Conservation (phyloP, 2,888 invertebrate species). For the Drosophila antonietae region DNA sequence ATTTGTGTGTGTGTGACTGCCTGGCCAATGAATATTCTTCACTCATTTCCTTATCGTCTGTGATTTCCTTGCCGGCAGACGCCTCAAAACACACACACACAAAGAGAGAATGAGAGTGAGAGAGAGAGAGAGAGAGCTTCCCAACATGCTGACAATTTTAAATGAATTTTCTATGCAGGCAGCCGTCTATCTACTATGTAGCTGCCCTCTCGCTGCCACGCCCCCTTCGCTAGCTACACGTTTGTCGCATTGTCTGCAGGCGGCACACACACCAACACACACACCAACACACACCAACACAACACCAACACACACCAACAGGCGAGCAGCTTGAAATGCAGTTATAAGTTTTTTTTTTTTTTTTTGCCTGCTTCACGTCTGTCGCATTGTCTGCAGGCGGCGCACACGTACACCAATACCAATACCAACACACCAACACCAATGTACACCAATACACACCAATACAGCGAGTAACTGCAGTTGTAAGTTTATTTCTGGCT, state of each 20-base stretch:
- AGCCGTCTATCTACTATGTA: constrained; percentile 37
- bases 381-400: constrained; percentile 60
- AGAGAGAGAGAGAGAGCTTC: background rate
- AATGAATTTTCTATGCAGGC: constrained; percentile 80
- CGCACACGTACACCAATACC: constrained; percentile 21
- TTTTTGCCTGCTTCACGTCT: constrained; percentile 24
- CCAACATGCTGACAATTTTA: constrained; percentile 67
- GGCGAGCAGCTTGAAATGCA: constrained; percentile 55
- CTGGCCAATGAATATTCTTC: constrained; percentile 80
- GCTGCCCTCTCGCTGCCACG: background rate
- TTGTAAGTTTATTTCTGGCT: constrained; percentile 52
- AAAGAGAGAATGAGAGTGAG: constrained; percentile 1
- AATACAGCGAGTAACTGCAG: constrained; percentile 64
- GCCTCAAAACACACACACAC: constrained; percentile 27
- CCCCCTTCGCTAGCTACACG: constrained; percentile 7
- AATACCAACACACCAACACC: constrained; percentile 5
- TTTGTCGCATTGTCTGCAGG: constrained; percentile 63
- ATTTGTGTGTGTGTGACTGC: background rate
- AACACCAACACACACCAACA: constrained; percentile 47
- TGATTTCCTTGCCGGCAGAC: constrained; percentile 82
- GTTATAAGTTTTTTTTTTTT: constrained; percentile 47
- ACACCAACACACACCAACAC: constrained; percentile 50
- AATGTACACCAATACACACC: constrained; percentile 18
- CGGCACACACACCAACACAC: constrained; percentile 51
- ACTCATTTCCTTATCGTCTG: constrained; percentile 83